Base-by-base conservation (phyloP, 2,888 invertebrate species). In the Chrysodeixis includens region DNA sequence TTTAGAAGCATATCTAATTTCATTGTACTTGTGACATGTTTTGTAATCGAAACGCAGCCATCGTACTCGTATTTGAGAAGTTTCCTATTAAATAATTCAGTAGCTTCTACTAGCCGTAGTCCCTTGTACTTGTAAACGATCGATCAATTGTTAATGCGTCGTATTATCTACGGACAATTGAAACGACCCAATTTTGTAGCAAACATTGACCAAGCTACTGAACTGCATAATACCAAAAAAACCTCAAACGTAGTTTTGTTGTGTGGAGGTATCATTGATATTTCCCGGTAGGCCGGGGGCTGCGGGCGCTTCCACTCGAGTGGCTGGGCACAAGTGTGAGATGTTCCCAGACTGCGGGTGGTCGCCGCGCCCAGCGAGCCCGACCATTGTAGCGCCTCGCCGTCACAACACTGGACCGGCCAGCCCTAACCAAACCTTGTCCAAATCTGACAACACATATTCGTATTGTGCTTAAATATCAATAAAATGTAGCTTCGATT, bases 341-440 rank as follows among this genome's bases (percentile, higher is more conserved):
- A 74, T 74, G 82, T 78, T 84, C 84, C 76, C 83, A 83, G 82
- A 66, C 92, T 86, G 90, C 92, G 94, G 94, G 93, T 93, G 94
- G 93, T 90, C 93, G 86, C 59, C 44, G 10, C 14, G 3, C 66
- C 57, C 56, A 63, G 57, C 71, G 53, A 56, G 57, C 83, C n/a
- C n/a, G n/a, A n/a, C n/a, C 76, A 86, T 88, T 89, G 88, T 89
- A 78, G 83, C 88, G 79, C 86, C 82, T 82, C 76, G 78, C 84
- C 84, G 86, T 90, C 90, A 91, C 87, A 92, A 92, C 92, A 92
- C 79, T 57, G 66, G 55, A 62, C 69, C 68, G 70, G 76, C 58
- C 80, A 81, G 81, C 80, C 72, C 81, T 78, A 84, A 77, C 54
- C 62, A 73, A 63, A 67, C 54, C 18, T 51, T 69, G 66, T 69